Evolutionary conservation across 1,140 invertebrate genomes (phyloP), one percentile per base, ranked within the genome.

Genomic region (Camponotus floridanus): DNA sequence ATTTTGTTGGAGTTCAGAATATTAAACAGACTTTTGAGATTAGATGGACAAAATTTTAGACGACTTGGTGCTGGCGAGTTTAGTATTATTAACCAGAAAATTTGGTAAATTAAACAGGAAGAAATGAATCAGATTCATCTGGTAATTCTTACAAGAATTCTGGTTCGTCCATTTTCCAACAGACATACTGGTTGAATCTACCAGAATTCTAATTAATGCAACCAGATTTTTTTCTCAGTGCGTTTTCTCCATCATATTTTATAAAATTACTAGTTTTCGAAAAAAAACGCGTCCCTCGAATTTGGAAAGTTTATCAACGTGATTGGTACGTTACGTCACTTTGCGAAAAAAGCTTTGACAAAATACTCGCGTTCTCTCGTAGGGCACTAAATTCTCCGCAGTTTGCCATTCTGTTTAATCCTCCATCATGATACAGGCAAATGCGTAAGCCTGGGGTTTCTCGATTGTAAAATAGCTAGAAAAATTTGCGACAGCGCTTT

Each of bases 371-470:
- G 13, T 9, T 33, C 36, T 70, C 15, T 26, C 45, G 45, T 51
- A 51, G 13, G 15, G 15, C 48, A 51, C 45, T 45, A 81, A 81
- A 81, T 81, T 59, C 26, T 48, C n/a, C 13, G 48, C 39, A 67
- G 61, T 79, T 80, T 74, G 55, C 26, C 4, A 8, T 48, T 74
- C 21, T 45, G 57, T 42, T 61, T 73, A 83, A 73, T 73, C 11
- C 55, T 15, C 3, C 55, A n/a, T 7, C 18, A 18, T 21, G 55
- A 59, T 51, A 57, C 3, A 61, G 79, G 21, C 36, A 81, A 81
- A 45, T 59, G 39, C 59, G 31, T 61, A 48, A 42, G 31, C 36
- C 26, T 9, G 51, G 55, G 57, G 13, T 18, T 26, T 1, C 4
- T 21, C 21, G 21, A 45, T 73, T 45, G 39, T 45, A 74, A 73